A percentile compares a stretch with the other conserved stretches of the same genome.
Conservation (phyloP, 2,888 invertebrate genomes). For the Torymus auratus region DNA sequence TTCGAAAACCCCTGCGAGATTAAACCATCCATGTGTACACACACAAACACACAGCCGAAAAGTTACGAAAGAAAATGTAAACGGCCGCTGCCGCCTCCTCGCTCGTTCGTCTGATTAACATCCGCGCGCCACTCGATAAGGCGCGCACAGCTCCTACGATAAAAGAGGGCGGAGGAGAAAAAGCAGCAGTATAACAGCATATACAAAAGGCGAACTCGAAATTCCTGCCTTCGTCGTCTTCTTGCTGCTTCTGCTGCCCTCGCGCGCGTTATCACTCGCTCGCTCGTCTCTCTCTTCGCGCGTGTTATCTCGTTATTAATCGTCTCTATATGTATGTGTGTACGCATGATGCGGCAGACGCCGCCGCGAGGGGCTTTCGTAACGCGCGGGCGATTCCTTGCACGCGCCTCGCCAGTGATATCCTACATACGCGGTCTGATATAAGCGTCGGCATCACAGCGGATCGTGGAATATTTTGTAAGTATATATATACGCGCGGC, state of each 20-base stretch:
- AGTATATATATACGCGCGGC: too few relatives aligned
- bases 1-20: too few relatives aligned
- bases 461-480: too few relatives aligned
- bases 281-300: neutral
- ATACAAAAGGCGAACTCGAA: neutral
- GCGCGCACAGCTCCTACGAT: too few relatives aligned
- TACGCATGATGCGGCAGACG: neutral
- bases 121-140: too few relatives aligned
- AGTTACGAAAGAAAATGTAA: slow-evolving; percentile 42
- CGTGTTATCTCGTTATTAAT: slow-evolving; percentile 43
- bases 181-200: neutral
- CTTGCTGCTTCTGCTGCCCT: slow-evolving; percentile 29
- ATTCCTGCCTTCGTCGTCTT: neutral
- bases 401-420: slow-evolving; percentile 45
- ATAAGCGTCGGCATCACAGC: too few relatives aligned
- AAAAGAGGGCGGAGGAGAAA: neutral
- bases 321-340: slow-evolving; percentile 8
- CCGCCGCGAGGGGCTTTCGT: slow-evolving; percentile 56
- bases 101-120: too few relatives aligned
- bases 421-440: slow-evolving; percentile 2
- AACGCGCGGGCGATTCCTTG: slow-evolving; percentile 41
- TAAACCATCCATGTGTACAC: too few relatives aligned
- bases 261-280: slow-evolving; percentile 8
- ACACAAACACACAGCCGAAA: neutral
- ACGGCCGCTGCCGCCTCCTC: neutral